Percentiles rank a stretch among this genome's conserved stretches.
Conservation (phyloP, 2,113 vertebrate genomes). For the Cryptomyrus ogoouensis region DNA sequence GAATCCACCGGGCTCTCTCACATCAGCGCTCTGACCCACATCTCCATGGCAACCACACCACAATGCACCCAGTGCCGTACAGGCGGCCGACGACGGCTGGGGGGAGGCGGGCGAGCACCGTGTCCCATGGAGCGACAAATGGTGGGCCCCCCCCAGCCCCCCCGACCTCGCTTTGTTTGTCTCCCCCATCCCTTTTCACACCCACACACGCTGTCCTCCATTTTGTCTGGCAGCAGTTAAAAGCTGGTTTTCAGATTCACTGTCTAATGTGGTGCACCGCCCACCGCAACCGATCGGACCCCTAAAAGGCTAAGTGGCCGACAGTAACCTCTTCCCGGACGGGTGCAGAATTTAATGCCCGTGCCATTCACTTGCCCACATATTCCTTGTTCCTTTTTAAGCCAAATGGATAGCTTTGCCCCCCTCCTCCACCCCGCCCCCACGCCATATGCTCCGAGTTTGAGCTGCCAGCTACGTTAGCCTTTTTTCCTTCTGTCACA, state of each 20-base stretch:
- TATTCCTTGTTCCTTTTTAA: constrained; percentile 25
- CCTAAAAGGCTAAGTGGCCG: neutral
- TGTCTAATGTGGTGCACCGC: neutral
- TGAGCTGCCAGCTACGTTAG: constrained; percentile 38
- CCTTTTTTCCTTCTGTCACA: neutral
- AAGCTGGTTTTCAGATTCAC: constrained; percentile 15
- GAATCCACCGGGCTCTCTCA: constrained; percentile 61
- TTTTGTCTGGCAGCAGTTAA: constrained; percentile 32
- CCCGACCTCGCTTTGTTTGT: neutral
- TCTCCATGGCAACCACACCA: constrained; percentile 71
- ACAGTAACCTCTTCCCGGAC: neutral
- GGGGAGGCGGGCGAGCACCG: constrained; percentile 16
- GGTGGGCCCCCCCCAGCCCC: neutral
- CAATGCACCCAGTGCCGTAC: constrained; percentile 33
- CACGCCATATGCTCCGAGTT: constrained; percentile 46
- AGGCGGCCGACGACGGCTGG: constrained; percentile 7
- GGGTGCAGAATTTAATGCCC: constrained; percentile 7
- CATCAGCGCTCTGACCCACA: constrained; percentile 72
- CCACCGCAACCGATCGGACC: too few relatives aligned
- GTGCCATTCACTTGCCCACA: constrained; percentile 1
- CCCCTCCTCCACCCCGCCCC: constrained; percentile 21
- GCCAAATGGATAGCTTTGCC: constrained; percentile 25
- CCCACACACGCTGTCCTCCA: constrained; percentile 22
- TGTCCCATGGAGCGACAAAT: constrained; percentile 30
- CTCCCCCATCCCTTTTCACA: neutral